Base-by-base conservation (phyloP, 1,140 invertebrate species). In the Drosophila lacertosa region DNA sequence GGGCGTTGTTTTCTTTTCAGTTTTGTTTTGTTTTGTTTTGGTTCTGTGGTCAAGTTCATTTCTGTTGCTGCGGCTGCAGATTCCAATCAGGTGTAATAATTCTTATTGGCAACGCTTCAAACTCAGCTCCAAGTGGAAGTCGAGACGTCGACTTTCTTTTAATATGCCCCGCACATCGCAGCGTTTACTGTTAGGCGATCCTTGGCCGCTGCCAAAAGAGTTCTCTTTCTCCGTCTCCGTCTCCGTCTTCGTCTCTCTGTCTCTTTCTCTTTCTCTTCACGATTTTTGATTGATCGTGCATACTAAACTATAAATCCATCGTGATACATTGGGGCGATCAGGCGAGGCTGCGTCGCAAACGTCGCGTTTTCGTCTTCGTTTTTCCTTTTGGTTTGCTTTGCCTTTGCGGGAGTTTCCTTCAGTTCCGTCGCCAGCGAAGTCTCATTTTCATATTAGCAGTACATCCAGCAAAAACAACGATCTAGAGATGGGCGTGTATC, bases 251-350 rank as follows among this genome's bases (percentile, higher is more conserved):
- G 44, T 62, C 32, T 45, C 40, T 37, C n/a, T 33, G 44, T 62
- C 32, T 45, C 40, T 33, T n/a, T 58, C 33, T 64, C 63, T 74
- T 74, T 71, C 67, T 69, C 72, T 89, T 90, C 89, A 90, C 89
- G 88, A 88, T 91, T 91, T 91, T 91, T 91, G 90, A 91, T 91
- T 91, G 90, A 91, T 91, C 90, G 90, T 91, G 90, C 90, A 91
- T 91, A 89, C 77, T 90, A 91, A 91, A 91, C 89, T 91, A 90
- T 89, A 91, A 90, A 91, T 90, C 80, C 89, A 91, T 90, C 90
- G 90, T 91, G 90, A 91, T 91, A 91, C 90, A 91, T 91, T 91
- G 83, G 57, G 90, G 90, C 90, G 90, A 91, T 91, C 90, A 91
- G 90, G 90, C 78, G 72, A 86, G 78, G 71, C 78, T 67, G 51